Base-by-base conservation (phyloP, 2,113 vertebrate genomes). In the Pseudois nayaur region DNA sequence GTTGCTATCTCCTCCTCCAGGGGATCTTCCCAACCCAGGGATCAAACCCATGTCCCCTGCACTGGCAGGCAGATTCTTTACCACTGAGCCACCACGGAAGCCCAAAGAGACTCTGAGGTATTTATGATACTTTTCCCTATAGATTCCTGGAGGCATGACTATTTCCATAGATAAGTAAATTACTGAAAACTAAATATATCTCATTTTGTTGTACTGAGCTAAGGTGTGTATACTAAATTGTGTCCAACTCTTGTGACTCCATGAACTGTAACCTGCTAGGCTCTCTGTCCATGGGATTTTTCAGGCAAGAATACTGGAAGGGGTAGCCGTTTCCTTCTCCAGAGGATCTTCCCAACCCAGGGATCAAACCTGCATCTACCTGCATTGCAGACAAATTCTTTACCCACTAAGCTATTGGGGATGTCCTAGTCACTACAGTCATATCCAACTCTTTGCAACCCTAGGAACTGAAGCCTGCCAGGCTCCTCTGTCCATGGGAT, bases 111-210 rank as follows among this genome's bases (percentile, higher is more conserved):
- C 10, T 59, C 74, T 83, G 29, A 45, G 1, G 6, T n/a, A 74
- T 36, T 54, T 81, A n/a, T 60, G 11, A 23, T 93, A 59, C 79
- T 95, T 86, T 71, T 57, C 40, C 11, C 33, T 91, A 87, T 87
- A 78, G 54, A 79, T 82, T 97, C 95, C 25, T 64, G 21, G n/a
- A 87, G 71, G 90, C 43, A 71, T 27, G 21, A 91, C 86, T 89
- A 92, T 62, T 87, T 87, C n/a, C 59, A 97, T 3, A 91, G 23
- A 60, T 57, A 95, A 79, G 45, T 91, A 96, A 95, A 92, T 76
- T 57, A n/a, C 1, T 82, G 36, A 62, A 85, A 93, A 95, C 15
- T 48, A 92, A 87, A 52, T 64, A 64, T 64, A 94, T 29, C 36
- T 90, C 50, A 84, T 89, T 92, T 96, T 59, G 71, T 43, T 27